Evolutionary conservation across 2,888 invertebrate species (phyloP), one percentile per base, ranked within the genome.

Genomic region (Dendrolimus houi): DNA sequence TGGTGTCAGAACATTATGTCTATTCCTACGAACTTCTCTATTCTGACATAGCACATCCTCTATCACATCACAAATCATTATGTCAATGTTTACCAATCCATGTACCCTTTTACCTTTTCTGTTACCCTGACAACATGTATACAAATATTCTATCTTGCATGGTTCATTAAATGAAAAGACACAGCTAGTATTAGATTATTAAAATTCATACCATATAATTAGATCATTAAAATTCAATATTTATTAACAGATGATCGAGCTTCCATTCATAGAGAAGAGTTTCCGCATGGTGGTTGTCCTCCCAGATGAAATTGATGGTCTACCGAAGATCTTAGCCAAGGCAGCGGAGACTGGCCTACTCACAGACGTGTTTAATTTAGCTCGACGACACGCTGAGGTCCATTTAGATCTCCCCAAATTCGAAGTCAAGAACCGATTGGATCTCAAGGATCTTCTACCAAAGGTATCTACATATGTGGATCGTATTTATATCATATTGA

Each of bases 281-380:
- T 82, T 81, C 72, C 81, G 83, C 12, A 83, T 83, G 81, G 69
- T 83, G 7, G 60, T 83, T 1, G 70, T 81, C 3, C 69, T 83
- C 8, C 81, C 83, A 0, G 61, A 81, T 54, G 69, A 77, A 54
- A 56, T 77, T 1, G 75, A 83, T 52, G 83, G 83, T 52, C 72
- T 83, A 0, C 58, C 69, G 0, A 58, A 67, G 0, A 69, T 81
- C 12, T 54, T 83, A 53, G 69, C 76, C 56, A 81, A 82, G 60
- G 72, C 71, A 2, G 59, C 74, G 0, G 52, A 68, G 17, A 70
- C 64, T 29, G 81, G 82, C 1, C 58, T 83, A 6, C 64, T 82
- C 3, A 59, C 66, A 8, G 77, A 78, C 41, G 69, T 81, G 1
- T 80, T 77, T 62, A 61, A 57, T 0, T 60, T 83, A 54, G 0